Conservation (phyloP, 64 coral and sea anemone species). For the Catalaphyllia jardinei region DNA sequence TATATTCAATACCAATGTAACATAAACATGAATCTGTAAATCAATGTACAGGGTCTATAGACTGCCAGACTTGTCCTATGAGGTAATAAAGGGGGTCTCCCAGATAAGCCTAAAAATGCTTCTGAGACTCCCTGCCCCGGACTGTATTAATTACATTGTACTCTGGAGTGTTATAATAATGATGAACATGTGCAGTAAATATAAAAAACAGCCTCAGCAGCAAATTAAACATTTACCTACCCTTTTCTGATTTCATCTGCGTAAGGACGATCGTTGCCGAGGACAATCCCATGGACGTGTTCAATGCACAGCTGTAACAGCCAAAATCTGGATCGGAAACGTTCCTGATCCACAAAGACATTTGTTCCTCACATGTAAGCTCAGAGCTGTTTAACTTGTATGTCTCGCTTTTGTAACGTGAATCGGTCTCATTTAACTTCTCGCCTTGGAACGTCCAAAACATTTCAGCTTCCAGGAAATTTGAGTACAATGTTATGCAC, state of each 20-base stretch:
- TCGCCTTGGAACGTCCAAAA: slow-evolving; percentile 27
- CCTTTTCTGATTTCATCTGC: not conserved
- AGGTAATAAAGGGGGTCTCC: too few relatives aligned
- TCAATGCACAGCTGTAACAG: slow-evolving; percentile 11
- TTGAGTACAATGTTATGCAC: not conserved
- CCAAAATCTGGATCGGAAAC: slow-evolving; percentile 23
- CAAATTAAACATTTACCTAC: not conserved
- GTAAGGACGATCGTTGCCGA: not conserved
- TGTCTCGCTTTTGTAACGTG: not conserved
- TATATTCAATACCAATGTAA: too few relatives aligned
- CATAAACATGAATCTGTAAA: too few relatives aligned
- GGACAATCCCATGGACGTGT: not conserved
- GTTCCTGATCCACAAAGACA: not conserved
- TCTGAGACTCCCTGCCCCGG: too few relatives aligned
- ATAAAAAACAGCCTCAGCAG: not conserved
- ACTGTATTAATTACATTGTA: too few relatives aligned
- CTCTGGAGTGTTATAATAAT: too few relatives aligned
- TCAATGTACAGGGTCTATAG: too few relatives aligned
- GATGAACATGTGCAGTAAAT: not conserved
- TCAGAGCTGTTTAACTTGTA: not conserved
- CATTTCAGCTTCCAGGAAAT: not conserved
- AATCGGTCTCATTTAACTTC: not conserved
- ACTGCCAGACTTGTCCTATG: too few relatives aligned
- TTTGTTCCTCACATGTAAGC: not conserved
- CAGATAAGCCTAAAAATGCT: too few relatives aligned